Evolutionary conservation across 2,113 vertebrate species (phyloP).

Genomic region (Xerus inauris): DNA sequence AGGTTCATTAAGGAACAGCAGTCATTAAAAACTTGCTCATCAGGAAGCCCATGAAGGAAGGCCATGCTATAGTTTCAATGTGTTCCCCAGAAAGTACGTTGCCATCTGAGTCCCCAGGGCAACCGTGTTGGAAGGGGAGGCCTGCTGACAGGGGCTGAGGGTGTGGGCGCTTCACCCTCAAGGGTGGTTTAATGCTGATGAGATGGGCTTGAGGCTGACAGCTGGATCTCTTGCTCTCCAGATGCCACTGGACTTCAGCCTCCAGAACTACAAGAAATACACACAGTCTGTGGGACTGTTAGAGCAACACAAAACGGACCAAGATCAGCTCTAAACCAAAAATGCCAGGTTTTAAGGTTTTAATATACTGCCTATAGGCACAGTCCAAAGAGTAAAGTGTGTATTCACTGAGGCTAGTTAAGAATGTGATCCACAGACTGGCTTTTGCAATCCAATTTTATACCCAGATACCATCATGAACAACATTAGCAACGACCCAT

Average conservation of each 20-base stretch:
- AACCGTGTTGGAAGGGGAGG: too few relatives aligned
- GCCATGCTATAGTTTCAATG: not conserved
- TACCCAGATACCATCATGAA: rapidly evolving
- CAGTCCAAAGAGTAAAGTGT: not conserved
- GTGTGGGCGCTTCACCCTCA: not conserved
- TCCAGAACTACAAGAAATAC: not conserved
- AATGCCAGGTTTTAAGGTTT: not conserved
- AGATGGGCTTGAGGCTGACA: not conserved
- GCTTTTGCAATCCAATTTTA: not conserved
- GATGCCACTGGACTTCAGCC: not conserved
- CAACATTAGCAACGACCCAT: not conserved
- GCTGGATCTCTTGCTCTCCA: too few relatives aligned
- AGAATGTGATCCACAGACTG: rapidly evolving
- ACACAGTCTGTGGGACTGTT: not conserved
- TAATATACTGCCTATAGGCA: not conserved
- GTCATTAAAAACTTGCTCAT: not conserved
- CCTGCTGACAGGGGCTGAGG: not conserved
- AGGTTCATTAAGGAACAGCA: not conserved
- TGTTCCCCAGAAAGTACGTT: not conserved
- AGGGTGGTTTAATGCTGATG: too few relatives aligned
- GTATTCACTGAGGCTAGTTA: not conserved
- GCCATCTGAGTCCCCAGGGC: not conserved
- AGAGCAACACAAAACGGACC: not conserved
- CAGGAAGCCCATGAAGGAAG: not conserved
- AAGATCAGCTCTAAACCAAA: not conserved